These are phyloP conservation scores for Phataginus tricuspis DNA, from an alignment of 2,797 vertebrate genomes.

Conservation along the genomic window DNA sequence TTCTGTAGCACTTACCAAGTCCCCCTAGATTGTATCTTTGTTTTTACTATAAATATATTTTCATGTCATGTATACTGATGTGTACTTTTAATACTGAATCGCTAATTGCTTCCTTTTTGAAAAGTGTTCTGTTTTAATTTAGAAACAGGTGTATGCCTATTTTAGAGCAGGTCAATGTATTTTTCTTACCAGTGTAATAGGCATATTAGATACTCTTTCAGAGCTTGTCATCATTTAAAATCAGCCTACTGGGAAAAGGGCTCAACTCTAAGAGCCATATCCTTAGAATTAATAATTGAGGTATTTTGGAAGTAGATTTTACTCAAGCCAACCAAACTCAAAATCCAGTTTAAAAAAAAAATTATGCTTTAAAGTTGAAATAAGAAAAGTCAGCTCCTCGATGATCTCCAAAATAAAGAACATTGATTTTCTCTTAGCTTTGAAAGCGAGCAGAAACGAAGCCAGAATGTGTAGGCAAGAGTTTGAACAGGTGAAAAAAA, in stretches of 20 bases:
- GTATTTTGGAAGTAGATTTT: conserved; percentile 49
- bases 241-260: neutral
- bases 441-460: conserved; percentile 90
- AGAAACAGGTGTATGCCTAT: conserved; percentile 27
- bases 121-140: conserved; percentile 32
- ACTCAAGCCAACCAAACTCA: conserved; percentile 47
- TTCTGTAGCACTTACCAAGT: neutral
- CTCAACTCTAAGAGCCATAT: neutral
- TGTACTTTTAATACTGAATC: neutral
- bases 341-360: conserved; percentile 16
- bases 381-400: neutral
- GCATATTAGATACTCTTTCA: neutral
- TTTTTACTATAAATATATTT: neutral
- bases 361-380: neutral
- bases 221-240: conserved; percentile 25
- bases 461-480: conserved; percentile 89
- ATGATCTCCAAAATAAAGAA: conserved; percentile 26
- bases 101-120: neutral
- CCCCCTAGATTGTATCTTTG: neutral
- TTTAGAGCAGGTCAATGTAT: neutral
- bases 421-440: conserved; percentile 86
- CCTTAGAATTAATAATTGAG: conserved; percentile 4
- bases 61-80: neutral
- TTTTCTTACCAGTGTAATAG: neutral
- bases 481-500: conserved; percentile 93